Base-by-base conservation (phyloP, 2,888 invertebrate genomes). In the Drosophila paramelanica region DNA sequence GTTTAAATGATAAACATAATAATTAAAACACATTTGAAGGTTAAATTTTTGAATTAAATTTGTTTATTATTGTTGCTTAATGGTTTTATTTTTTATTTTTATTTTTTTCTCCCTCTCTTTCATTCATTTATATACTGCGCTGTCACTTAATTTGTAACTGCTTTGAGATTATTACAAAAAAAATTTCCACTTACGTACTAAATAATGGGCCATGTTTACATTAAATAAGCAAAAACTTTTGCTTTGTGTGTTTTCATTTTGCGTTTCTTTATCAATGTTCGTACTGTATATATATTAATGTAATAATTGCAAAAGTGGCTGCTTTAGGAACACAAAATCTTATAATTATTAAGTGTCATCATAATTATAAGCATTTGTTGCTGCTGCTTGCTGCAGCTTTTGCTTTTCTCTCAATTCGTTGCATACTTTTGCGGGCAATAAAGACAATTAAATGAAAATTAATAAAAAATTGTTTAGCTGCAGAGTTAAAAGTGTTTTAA, bases 11-110 rank as follows among this genome's bases (percentile, higher is more conserved):
- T n/a, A 27, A 31, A 31, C 10, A 10, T 10, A 31, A 31, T 14
- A 50, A 23, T 11, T 25, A n/a, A 61, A 64, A 45, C 46, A 64
- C 61, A 50, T 43, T 27, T 5, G 5, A 25, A 36, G 17, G 23
- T 68, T 77, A 49, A 75, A 67, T 75, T 77, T 74, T 81, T 71
- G 72, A 88, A 83, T 81, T 85, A 75, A 84, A 76, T 84, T 82
- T 86, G 72, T 82, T 89, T 90, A 88, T 88, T 89, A 76, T 86
- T 84, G 73, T 89, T 79, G 77, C 74, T 75, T 74, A 60, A 64
- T 58, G 47, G 69, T 61, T 53, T 53, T 49, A 11, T 67, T 71
- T 71, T 17, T 17, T 17, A 17, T 17, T 17, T 17, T 17, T 17
- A 17, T 65, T 46, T n/a, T 8, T 43, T 33, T 45, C 8, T 14